Conservation (phyloP, 2,113 vertebrate species). For the Oriolus oriolus region DNA sequence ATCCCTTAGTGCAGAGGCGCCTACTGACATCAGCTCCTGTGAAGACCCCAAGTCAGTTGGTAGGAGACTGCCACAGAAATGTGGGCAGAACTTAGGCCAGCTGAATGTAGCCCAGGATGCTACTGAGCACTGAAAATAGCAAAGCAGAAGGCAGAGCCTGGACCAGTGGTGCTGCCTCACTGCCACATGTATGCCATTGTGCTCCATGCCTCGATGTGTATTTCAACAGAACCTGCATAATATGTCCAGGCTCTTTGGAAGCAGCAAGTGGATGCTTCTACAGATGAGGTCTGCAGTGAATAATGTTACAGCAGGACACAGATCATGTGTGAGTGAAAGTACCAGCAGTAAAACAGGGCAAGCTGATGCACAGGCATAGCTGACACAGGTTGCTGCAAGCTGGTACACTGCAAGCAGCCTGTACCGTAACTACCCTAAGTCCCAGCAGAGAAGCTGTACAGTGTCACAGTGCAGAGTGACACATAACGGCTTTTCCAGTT, state of each 20-base stretch:
- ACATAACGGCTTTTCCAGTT: background rate
- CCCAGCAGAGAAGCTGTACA: background rate
- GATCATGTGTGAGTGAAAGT: background rate
- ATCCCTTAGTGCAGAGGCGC: background rate
- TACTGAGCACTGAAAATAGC: background rate
- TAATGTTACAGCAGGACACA: background rate
- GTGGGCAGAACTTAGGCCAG: background rate
- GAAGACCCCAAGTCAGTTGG: background rate
- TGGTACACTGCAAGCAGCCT: background rate
- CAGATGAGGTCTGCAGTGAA: background rate
- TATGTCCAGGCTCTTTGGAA: background rate
- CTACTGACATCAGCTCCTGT: background rate
- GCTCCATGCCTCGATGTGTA: fast-evolving
- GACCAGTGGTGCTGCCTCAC: background rate
- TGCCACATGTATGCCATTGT: background rate
- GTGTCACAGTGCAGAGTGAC: background rate
- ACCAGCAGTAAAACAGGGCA: background rate
- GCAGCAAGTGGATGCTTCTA: background rate
- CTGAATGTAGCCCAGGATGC: background rate
- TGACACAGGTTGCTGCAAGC: background rate
- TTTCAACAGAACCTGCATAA: background rate
- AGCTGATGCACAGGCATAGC: background rate
- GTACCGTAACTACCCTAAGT: background rate
- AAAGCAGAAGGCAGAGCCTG: background rate
- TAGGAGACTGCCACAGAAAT: background rate